These are phyloP conservation scores for Nesogale talazaci DNA, from an alignment of 2,113 vertebrate genomes.

Conservation along the genomic window DNA sequence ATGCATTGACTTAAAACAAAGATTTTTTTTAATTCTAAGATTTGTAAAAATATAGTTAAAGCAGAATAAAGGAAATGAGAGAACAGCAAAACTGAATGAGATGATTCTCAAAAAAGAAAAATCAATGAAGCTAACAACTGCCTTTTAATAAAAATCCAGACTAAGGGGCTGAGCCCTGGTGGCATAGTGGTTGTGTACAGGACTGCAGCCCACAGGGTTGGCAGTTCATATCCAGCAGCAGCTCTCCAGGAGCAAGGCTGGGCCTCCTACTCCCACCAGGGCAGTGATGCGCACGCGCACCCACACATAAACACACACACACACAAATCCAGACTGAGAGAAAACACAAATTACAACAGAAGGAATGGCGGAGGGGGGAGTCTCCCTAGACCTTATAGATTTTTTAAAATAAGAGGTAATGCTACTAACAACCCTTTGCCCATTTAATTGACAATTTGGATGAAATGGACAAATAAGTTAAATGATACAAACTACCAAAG, in stretches of 20 bases:
- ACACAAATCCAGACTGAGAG: too few relatives aligned
- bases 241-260: too few relatives aligned
- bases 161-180: too few relatives aligned
- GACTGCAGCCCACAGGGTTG: too few relatives aligned
- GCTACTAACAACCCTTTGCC: background rate
- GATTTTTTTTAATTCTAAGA: too few relatives aligned
- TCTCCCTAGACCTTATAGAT: background rate
- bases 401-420: background rate
- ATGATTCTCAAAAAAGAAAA: background rate
- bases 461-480: background rate
- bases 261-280: too few relatives aligned
- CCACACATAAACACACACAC: too few relatives aligned
- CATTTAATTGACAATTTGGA: background rate
- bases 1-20: too few relatives aligned
- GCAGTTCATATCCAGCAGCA: too few relatives aligned
- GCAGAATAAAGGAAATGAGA: background rate
- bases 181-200: too few relatives aligned
- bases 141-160: background rate
- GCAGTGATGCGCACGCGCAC: too few relatives aligned
- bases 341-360: background rate
- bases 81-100: background rate
- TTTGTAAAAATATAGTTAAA: background rate
- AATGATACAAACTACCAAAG: constrained; percentile 10
- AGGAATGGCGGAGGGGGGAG: background rate
- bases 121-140: background rate